Evolutionary conservation across 2,113 vertebrate species (phyloP), one percentile per base, ranked within the genome.

Genomic region (Hydrochoerus hydrochaeris): DNA sequence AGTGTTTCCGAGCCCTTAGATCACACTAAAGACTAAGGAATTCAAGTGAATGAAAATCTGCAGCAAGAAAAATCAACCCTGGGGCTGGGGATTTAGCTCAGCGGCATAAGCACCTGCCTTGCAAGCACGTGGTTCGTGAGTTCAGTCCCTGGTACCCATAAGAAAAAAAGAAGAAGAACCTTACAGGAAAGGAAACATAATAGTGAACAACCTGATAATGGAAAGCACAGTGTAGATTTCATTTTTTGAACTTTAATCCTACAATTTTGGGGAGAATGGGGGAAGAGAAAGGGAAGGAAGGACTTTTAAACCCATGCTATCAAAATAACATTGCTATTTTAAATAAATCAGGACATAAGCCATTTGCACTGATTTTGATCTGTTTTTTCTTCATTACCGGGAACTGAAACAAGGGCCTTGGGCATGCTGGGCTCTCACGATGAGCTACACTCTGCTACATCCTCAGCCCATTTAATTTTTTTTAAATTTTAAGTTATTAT

Each of bases 41-140:
- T 6, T 17, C 12, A 69, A 94, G 54, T 38, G 63, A 83, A 83
- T 80, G 73, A 85, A 85, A 62, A 54, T 88, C 78, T 62, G 28
- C 44, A 86, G 80, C 84, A n/a, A 65, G 89, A 71, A 71, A 93
- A 91, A 82, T 89, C n/a, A 63, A 13, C n/a, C n/a, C n/a, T n/a
- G n/a, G n/a, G n/a, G n/a, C n/a, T n/a, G n/a, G n/a, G n/a, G n/a
- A n/a, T n/a, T n/a, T n/a, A n/a, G n/a, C n/a, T n/a, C n/a, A n/a
- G n/a, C n/a, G n/a, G n/a, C n/a, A n/a, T n/a, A n/a, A n/a, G n/a
- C n/a, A n/a, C n/a, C n/a, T n/a, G n/a, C n/a, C n/a, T n/a, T n/a
- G n/a, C n/a, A n/a, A n/a, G n/a, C n/a, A n/a, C n/a, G n/a, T n/a
- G n/a, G n/a, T n/a, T n/a, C n/a, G n/a, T n/a, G n/a, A n/a, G n/a